Evolutionary conservation across 2,888 invertebrate species (phyloP), one percentile per base, ranked within the genome.

Genomic region (Zygaena filipendulae): DNA sequence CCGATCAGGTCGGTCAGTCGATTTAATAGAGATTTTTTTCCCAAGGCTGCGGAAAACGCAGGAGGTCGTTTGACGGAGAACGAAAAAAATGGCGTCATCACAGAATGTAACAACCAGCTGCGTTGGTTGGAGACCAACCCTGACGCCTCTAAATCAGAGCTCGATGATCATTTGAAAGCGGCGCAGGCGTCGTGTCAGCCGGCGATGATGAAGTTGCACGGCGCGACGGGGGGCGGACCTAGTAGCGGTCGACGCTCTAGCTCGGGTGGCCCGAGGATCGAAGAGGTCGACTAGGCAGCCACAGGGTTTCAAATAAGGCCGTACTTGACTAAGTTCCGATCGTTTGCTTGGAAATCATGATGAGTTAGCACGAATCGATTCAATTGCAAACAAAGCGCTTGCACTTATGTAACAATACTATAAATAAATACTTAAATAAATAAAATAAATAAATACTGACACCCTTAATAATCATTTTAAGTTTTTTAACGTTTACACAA

Each of bases 131-230:
- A 95, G 45, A 64, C 72, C 11, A 92, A 94, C 54, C 83, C 85
- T 2, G 70, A 91, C 23, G 94, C 93, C 4, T 87, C 89, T 27
- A 88, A 87, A 45, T 86, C 86, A 5, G 92, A 93, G 43, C 86
- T 87, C 41, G 91, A 93, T 27, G 83, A 87, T 41, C 90, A 87
- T 47, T 66, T 93, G 44, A 87, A 90, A 50, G 87, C 89, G 27
- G 71, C 90, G 11, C 91, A 93, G 56, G 81, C 80, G 10, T 83
- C 87, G 10, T 92, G 91, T 52, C 84, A 86, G 27, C 91, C 93
- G 0, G 81, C 91, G 22, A 93, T 95, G 87, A 84, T 90, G 57
- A 92, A 92, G 52, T 64, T 93, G n/a, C 91, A 92, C 43, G 88
- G 87, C 26, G 80, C 81, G 0, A 62, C 58, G 12, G 63, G 60